A percentile compares a stretch with the other conserved stretches of the same genome.
phyloP scores from a whole-genome alignment of 2,888 invertebrate genomes.

The Capitulum mitella region DNA sequence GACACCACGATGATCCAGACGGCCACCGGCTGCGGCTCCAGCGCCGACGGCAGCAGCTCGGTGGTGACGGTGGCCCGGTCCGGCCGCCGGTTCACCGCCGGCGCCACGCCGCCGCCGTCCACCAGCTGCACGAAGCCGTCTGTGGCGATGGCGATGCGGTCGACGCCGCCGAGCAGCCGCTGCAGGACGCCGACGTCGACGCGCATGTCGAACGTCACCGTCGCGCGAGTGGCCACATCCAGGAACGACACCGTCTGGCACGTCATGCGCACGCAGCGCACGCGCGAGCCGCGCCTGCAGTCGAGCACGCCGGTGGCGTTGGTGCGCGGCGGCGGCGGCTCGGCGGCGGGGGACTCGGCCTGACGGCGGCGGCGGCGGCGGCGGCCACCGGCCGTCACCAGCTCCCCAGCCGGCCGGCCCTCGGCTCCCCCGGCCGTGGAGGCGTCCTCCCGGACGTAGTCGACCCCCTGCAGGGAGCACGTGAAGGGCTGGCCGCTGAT shows the following conservation, averaged over 20 bases:
- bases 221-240: not conserved
- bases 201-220: conserved; percentile 5
- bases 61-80: not conserved
- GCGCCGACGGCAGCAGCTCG: not conserved
- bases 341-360: not conserved
- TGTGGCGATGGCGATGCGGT: not conserved
- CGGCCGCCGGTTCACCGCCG: conserved; percentile 7
- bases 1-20: not conserved
- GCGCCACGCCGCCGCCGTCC: not conserved
- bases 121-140: not conserved
- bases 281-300: not conserved
- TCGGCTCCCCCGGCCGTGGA: not conserved
- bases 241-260: conserved; percentile 1
- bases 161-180: not conserved
- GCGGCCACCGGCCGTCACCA: too few relatives aligned
- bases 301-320: not conserved
- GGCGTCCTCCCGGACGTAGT: not conserved
- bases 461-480: not conserved
- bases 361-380: not conserved
- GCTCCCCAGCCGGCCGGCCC: too few relatives aligned
- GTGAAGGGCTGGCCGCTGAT: not conserved
- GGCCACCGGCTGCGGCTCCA: not conserved
- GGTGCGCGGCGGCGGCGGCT: not conserved
- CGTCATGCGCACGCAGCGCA: conserved; percentile 21
- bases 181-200: not conserved